Conservation (phyloP, 2,888 invertebrate genomes). For the Chrysina gloriosa region DNA sequence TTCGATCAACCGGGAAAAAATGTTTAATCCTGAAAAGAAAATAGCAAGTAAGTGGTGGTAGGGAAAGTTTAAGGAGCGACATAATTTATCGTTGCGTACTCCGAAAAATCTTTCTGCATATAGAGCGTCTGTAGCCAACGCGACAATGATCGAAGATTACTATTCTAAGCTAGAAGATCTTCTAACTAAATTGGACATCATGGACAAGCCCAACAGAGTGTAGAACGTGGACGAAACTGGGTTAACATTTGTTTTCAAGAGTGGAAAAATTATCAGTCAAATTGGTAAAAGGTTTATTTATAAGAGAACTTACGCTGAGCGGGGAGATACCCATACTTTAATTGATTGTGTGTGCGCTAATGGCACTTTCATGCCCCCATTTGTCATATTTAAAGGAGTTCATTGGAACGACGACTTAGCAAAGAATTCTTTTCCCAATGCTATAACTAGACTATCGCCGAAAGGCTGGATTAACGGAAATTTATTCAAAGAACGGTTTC, state of each 20-base stretch:
- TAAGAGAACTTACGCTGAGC: not conserved
- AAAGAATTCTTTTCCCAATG: not conserved
- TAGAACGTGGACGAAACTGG: slow-evolving; percentile 37
- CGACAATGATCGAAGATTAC: slow-evolving; percentile 12
- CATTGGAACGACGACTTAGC: slow-evolving; percentile 14
- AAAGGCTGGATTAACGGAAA: not conserved
- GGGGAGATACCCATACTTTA: slow-evolving; percentile 7
- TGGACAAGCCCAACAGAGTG: not conserved
- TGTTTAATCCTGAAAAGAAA: too few species aligned
- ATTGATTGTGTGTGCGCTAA: slow-evolving; percentile 27
- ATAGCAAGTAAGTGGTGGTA: not conserved
- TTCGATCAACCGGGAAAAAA: too few species aligned
- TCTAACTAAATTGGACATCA: slow-evolving; percentile 16
- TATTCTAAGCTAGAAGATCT: slow-evolving; percentile 19
- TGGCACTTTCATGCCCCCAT: slow-evolving; percentile 23
- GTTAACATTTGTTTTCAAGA: slow-evolving; percentile 1
- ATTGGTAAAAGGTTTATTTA: slow-evolving; percentile 5
- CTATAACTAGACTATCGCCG: not conserved
- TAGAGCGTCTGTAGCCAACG: slow-evolving; percentile 5
- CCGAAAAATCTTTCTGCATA: not conserved
- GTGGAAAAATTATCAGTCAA: not conserved
- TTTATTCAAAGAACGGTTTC: not conserved
- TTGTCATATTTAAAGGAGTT: slow-evolving; percentile 33
- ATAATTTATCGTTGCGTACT: not conserved
- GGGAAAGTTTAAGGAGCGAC: not conserved